Evolutionary conservation across 2,888 invertebrate species (phyloP), one percentile per base, ranked within the genome.

Genomic region (Tetrapedia diversipes): DNA sequence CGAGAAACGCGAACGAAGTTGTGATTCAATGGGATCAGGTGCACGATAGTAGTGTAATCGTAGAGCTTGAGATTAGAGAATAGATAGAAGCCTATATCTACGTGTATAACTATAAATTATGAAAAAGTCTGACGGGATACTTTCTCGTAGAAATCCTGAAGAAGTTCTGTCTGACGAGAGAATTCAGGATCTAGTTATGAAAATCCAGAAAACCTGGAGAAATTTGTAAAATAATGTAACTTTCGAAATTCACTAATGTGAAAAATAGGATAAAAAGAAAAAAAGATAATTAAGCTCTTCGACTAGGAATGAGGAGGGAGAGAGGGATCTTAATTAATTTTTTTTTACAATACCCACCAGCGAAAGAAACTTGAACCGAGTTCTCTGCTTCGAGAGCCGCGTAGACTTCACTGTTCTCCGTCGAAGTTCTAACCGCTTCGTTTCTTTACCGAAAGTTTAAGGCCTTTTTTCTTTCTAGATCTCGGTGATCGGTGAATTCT

Each of bases 281-380:
- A n/a, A n/a, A n/a, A n/a, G n/a, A n/a, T n/a, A n/a, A n/a, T n/a
- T n/a, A n/a, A n/a, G n/a, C 8, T 6, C 1, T 10, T 27, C 10
- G 4, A 27, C n/a, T 27, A n/a, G 27, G 4, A 14, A 4, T 3
- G 27, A 27, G 10, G 16, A 56, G 8, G 8, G 6, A n/a, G 27
- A 1, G 0, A 2, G n/a, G 22, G 4, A 34, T 45, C 22, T 61
- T 51, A 51, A 68, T 68, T 68, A 61, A 64, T 56, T 70, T 64
- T 49, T 64, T 22, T 34, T 22, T 39, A 22, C 19, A 34, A 68
- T 43, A 19, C 10, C 43, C 43, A 24, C 11, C 1, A 19, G n/a
- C 60, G 41, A 41, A 61, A 47, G 16, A 69, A 45, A 45, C 37
- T 63, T 22, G 16, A 32, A 4, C 27, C 37, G 8, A 24, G 24